Base-by-base conservation (phyloP, 1,140 invertebrate genomes). In the Vanessa atalanta region DNA sequence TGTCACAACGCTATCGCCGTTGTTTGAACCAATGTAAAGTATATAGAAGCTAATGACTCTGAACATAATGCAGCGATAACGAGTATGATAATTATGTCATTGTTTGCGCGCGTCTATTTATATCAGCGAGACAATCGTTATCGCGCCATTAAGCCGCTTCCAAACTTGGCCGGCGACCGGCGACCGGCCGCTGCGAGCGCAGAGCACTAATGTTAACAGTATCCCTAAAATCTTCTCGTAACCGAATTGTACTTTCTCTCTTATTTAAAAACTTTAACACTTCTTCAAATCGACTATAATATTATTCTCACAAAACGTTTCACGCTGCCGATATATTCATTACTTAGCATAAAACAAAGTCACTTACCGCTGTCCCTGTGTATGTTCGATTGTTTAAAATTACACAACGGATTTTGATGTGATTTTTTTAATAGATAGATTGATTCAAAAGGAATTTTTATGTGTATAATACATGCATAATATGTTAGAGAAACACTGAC, bases 81-180 rank as follows among this genome's bases (percentile, higher is more conserved):
- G 53, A 69, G 53, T 37, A 60, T 69, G 66, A 69, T 69, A 55
- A 67, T 67, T 53, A 67, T 69, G 66, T 47, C 66, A 69, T 69
- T 69, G 66, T 55, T 60, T 69, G 37, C 37, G 48, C 48, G 23
- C 57, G 66, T 69, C 66, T 69, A 60, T 69, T 69, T 69, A 60
- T 69, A 69, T 57, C 43, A 47, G 64, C 66, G 66, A 69, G 53
- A 69, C 51, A 37, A 47, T 69, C 53, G 66, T 69, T 69, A 69
- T 60, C 66, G 48, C 48, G 16, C 53, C 66, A 53, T 68, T 68
- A 61, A 61, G 57, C 57, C 57, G 57, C 57, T 37, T 61, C 57
- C 57, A 61, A 61, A 61, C 57, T 14, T 37, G 57, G 26, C 48
- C 48, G 48, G 6, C 48, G n/a, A 51, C 37, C 9, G 37, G 26